Percentiles rank a stretch among this genome's conserved stretches.
Conservation (phyloP, 2,797 vertebrate species). For the Euthynnus affinis region DNA sequence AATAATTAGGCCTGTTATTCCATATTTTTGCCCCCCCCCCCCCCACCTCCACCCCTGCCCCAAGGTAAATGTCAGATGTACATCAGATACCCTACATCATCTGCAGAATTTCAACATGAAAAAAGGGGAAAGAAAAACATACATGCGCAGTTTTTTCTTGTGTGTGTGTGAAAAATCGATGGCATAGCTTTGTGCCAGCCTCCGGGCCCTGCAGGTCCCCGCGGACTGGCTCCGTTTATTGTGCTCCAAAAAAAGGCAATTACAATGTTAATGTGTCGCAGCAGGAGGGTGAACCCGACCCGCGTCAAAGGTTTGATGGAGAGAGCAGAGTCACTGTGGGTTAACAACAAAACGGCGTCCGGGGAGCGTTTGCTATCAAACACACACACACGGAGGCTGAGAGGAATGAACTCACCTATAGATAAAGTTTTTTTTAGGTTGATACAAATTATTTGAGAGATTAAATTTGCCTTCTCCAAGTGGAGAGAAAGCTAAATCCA, state of each 20-base stretch:
- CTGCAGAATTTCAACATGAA: constrained; percentile 29
- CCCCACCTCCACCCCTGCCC: not conserved
- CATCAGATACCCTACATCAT: constrained; percentile 41
- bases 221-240: constrained; percentile 82
- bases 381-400: constrained; percentile 18
- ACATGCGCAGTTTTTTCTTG: constrained; percentile 38
- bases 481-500: not conserved
- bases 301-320: constrained; percentile 70
- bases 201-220: constrained; percentile 76
- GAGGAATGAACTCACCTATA: constrained; percentile 3
- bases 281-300: constrained; percentile 76
- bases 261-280: constrained; percentile 94
- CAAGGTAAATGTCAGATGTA: constrained; percentile 47
- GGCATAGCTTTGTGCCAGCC: constrained; percentile 82
- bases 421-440: not conserved
- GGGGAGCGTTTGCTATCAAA: constrained; percentile 79
- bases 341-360: constrained; percentile 85
- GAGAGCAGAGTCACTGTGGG: constrained; percentile 84
- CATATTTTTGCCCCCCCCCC: not conserved
- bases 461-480: no score
- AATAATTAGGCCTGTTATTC: constrained; percentile 51
- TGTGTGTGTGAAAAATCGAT: constrained; percentile 86
- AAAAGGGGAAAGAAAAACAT: constrained; percentile 21
- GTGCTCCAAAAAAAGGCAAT: constrained; percentile 92
- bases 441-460: not conserved